Evolutionary conservation across 2,113 vertebrate species (phyloP), one percentile per base, ranked within the genome.

Genomic region (Pampusana beccarii): DNA sequence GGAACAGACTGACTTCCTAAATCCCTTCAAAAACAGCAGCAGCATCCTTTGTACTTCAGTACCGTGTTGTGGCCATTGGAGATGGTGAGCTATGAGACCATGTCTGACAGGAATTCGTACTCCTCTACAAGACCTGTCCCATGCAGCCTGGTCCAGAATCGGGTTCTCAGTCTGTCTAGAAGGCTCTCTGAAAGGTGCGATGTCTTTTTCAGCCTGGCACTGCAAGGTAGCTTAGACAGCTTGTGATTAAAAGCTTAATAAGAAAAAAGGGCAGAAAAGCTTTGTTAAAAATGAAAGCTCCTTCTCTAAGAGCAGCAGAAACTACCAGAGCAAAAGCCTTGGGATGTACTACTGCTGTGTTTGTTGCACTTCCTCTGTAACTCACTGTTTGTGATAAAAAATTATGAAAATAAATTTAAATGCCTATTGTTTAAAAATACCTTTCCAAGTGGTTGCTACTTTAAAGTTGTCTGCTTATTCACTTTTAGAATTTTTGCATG

Each of bases 271-370:
- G 13, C 36, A 48, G 51, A 62, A 86, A 54, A 21, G 16, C 33
- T 89, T 26, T 66, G 29, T 16, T 46, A 51, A 64, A 84, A 93
- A 48, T 60, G 15, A 61, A 53, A 79, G n/a, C 29, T 66, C 9
- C 48, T 66, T 70, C 36, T 77, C 29, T 18, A 73, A 2, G 13
- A 62, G 54, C 34, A 67, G 20, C 40, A 79, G 38, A 80, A 83
- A 34, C 3, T 28, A 38, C 25, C 29, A 38, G 40, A 67, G 61
- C 54, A 62, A 67, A 80, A 80, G 56, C 54, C 26, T 42, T 0
- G 1, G 33, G 24, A 23, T 1, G 0, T 28, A 38, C 31, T 28
- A 23, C 31, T 66, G 54, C 38, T 31, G 1, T 17, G 9, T n/a
- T 3, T 57, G 38, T 53, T 38, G 24, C 5, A 6, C 14, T 90